Evolutionary conservation across 2,797 vertebrate species (phyloP), one percentile per base, ranked within the genome.

Genomic region (Threskiornis aethiopicus): DNA sequence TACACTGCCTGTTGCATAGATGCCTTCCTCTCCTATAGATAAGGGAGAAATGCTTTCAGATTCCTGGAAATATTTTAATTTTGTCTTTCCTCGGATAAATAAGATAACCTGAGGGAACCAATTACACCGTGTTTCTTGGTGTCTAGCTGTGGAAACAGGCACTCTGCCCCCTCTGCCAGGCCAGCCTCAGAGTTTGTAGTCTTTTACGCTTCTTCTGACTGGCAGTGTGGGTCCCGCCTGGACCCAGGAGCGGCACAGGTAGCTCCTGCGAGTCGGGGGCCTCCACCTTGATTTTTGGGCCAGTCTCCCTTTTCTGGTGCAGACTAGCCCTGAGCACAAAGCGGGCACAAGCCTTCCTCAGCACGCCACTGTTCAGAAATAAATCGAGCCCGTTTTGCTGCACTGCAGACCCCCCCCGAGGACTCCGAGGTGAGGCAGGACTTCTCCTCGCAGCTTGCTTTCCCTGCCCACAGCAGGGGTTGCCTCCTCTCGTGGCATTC

Each of bases 41-140:
- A 69, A 80, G 54, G 29, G 13, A 87, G 29, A 94, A 94, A 92
- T 61, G 31, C 22, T 71, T 84, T 70, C 70, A 89, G 26, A 65
- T 92, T 85, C 39, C 41, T 73, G 54, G 41, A 69, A 87, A 66
- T 33, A 84, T 25, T 84, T 73, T 24, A 57, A 25, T 39, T 66
- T 73, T 91, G 22, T 65, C 41, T 80, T 80, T 83, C 47, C n/a
- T 89, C 13, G 11, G 75, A 73, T 41, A 79, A 77, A 39, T 51
- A 70, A 73, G 86, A 59, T 33, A 86, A 89, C 42, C 24, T 17
- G 37, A 90, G 33, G 52, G 44, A 84, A 70, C 16, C 0, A 2
- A 67, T 90, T 62, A 18, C 1, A 0, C 44, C 1, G 1, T 16
- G 59, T 72, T 95, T 64, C n/a, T 55, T 58, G 29, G 13, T 35